phyloP scores from a whole-genome alignment of 2,797 vertebrate genomes.

The Parauchenoglanis ngamensis region DNA sequence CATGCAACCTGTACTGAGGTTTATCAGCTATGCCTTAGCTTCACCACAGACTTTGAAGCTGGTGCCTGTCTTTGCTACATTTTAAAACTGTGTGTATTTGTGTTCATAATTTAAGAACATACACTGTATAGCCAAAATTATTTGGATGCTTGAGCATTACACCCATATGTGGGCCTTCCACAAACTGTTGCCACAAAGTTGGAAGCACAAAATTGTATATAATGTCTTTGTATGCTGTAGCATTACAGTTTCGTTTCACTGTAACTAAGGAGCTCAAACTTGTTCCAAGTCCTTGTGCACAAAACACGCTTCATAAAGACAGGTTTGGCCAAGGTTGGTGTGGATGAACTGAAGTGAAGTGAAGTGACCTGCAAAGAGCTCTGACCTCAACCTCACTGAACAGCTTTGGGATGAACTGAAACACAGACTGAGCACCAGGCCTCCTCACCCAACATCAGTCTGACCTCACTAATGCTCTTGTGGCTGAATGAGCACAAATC shows the following conservation, averaged over 20 bases:
- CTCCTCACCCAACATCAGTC: background rate
- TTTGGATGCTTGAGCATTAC: no score
- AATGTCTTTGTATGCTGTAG: background rate
- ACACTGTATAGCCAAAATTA: background rate
- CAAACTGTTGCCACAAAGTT: background rate
- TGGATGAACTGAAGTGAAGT: background rate
- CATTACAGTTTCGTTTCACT: background rate
- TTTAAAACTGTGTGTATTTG: background rate
- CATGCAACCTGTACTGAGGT: background rate
- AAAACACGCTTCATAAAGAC: background rate
- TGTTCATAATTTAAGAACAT: background rate
- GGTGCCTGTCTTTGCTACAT: background rate
- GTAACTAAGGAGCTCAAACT: background rate
- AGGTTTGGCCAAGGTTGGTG: background rate
- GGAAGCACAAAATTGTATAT: background rate
- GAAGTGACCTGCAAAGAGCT: background rate
- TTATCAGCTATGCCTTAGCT: background rate
- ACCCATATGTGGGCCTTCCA: background rate
- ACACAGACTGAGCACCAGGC: no score
- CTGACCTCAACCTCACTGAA: background rate
- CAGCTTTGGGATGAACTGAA: background rate
- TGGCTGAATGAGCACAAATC: background rate
- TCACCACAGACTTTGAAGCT: constrained; percentile 1
- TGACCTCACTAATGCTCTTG: background rate
- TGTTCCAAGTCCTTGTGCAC: background rate